These are phyloP conservation scores for Pollachius pollachius DNA, from an alignment of 2,113 vertebrate species.

Conservation along the genomic window DNA sequence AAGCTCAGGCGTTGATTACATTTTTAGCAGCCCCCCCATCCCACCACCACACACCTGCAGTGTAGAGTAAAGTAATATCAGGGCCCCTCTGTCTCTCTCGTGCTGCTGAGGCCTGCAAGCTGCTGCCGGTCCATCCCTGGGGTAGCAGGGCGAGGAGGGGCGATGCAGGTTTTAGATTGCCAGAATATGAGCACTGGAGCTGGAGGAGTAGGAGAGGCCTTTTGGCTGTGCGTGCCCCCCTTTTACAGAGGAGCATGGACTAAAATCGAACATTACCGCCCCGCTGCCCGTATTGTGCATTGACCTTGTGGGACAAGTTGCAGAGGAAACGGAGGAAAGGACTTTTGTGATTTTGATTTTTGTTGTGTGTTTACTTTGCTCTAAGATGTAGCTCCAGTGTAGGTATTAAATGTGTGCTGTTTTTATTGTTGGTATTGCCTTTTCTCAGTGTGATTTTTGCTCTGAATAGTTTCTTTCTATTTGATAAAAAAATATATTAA, in stretches of 20 bases:
- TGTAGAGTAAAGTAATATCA: conserved; percentile 46
- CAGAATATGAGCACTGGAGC: conserved; percentile 24
- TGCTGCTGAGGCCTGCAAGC: conserved; percentile 49
- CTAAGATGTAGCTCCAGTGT: not conserved
- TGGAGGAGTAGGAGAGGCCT: conserved; percentile 22
- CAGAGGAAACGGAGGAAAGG: not conserved
- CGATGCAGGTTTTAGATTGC: conserved; percentile 52
- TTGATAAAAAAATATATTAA: too few species aligned
- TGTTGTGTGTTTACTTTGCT: not conserved
- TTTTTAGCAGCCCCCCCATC: conserved; percentile 41
- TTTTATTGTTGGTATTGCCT: too few species aligned
- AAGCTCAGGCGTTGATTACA: conserved; percentile 55
- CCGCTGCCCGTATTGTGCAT: not conserved
- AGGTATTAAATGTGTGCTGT: too few species aligned
- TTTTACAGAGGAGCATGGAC: conserved; percentile 30
- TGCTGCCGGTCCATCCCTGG: conserved; percentile 48
- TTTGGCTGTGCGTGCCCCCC: conserved; percentile 33
- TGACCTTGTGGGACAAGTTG: conserved; percentile 47
- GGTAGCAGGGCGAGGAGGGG: conserved; percentile 16
- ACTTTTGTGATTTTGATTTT: not conserved
- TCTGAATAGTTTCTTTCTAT: too few species aligned
- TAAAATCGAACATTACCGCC: conserved; percentile 27
- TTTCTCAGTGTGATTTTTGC: too few species aligned
- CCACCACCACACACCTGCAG: conserved; percentile 38
- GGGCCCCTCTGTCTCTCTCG: conserved; percentile 29